Conservation (phyloP, 2,888 invertebrate genomes). For the Osedax fenrisi region DNA sequence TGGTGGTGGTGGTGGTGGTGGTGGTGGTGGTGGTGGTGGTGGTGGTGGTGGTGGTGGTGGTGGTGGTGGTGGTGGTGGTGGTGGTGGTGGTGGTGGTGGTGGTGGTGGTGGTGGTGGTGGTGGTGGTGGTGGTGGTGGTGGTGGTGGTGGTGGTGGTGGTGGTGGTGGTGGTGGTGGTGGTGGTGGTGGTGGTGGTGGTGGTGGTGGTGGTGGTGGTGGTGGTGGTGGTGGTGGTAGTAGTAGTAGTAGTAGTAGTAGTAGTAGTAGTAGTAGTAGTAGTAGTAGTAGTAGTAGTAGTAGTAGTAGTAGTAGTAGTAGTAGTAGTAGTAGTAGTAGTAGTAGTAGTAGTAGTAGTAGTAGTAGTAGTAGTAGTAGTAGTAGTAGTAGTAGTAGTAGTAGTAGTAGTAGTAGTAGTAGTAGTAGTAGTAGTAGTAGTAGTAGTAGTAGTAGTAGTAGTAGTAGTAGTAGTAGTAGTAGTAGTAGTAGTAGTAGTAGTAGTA, state of each 20-base stretch:
- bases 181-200: slow-evolving; percentile 25
- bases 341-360: too few species aligned
- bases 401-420: too few species aligned
- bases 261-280: slow-evolving; percentile 28
- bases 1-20: slow-evolving; percentile 18
- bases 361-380: too few species aligned
- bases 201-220: slow-evolving; percentile 26
- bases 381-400: too few species aligned
- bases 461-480: too few species aligned
- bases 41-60: slow-evolving; percentile 12
- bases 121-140: slow-evolving; percentile 24
- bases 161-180: slow-evolving; percentile 24
- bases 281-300: slow-evolving; percentile 28
- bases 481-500: too few species aligned
- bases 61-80: slow-evolving; percentile 23
- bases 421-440: too few species aligned
- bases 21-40: slow-evolving; percentile 19
- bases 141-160: slow-evolving; percentile 25
- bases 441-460: too few species aligned
- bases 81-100: slow-evolving; percentile 26
- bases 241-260: slow-evolving; percentile 27
- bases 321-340: too few species aligned
- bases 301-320: too few species aligned
- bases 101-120: slow-evolving; percentile 25
- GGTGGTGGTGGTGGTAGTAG: slow-evolving; percentile 25